Conservation (phyloP, 2,797 vertebrate genomes). For the Melanotaenia maccullochi region DNA sequence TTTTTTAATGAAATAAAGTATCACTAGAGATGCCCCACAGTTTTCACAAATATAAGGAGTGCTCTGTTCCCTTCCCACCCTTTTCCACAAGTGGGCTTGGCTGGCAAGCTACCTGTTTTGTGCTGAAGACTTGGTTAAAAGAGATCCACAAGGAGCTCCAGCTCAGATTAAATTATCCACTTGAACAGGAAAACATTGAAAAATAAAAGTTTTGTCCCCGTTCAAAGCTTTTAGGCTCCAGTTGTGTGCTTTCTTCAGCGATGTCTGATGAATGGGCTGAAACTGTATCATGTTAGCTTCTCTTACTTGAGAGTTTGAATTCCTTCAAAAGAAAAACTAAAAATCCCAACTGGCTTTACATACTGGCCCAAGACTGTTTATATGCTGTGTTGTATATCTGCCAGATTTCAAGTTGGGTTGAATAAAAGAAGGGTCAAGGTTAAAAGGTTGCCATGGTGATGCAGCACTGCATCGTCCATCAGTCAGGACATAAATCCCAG, state of each 20-base stretch:
- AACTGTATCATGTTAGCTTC: constrained; percentile 21
- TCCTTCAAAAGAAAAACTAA: constrained; percentile 44
- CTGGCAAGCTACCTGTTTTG: constrained; percentile 27
- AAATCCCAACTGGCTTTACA: constrained; percentile 14
- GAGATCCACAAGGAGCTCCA: constrained; percentile 18
- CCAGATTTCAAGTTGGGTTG: constrained; percentile 10
- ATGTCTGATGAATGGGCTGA: constrained; percentile 20
- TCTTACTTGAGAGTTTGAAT: constrained; percentile 27
- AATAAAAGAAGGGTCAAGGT: constrained; percentile 13
- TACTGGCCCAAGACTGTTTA: constrained; percentile 17
- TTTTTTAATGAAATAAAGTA: constrained; percentile 10
- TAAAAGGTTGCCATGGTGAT: constrained; percentile 29
- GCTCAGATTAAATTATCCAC: background rate
- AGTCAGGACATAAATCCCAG: constrained; percentile 9
- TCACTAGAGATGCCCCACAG: constrained; percentile 20
- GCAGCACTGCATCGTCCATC: constrained; percentile 22
- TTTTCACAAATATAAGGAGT: constrained; percentile 18
- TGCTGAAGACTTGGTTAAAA: constrained; percentile 25
- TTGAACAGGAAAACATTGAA: constrained; percentile 13
- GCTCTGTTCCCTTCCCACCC: constrained; percentile 18
- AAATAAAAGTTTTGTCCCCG: constrained; percentile 18
- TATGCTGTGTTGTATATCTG: background rate
- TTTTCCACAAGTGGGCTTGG: constrained; percentile 21
- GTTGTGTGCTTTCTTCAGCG: constrained; percentile 28
- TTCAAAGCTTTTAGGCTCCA: constrained; percentile 39